phyloP scores from a whole-genome alignment of 2,113 vertebrate species.

The Delphinus delphis region DNA sequence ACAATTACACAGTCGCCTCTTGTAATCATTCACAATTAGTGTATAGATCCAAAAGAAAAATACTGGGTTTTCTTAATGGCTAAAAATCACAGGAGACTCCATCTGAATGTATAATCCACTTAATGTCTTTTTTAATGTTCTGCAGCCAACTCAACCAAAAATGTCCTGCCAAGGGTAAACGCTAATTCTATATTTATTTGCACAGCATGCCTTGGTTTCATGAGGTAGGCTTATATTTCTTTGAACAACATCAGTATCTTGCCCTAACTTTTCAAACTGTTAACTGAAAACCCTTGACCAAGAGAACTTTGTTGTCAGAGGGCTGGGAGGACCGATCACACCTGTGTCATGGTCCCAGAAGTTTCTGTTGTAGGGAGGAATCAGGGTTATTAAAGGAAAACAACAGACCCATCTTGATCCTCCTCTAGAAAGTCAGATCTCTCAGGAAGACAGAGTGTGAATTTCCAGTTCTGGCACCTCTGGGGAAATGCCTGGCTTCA shows the following conservation, averaged over 20 bases:
- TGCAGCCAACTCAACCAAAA: conserved; percentile 38
- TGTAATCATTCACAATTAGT: conserved; percentile 21
- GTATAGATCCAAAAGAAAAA: not conserved
- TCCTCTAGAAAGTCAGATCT: not conserved
- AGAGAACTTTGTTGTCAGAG: not conserved
- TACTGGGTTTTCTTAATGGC: not conserved
- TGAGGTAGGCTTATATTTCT: not conserved
- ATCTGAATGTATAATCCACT: not conserved
- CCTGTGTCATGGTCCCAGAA: not conserved
- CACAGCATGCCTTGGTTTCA: conserved; percentile 36
- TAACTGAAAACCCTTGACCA: not conserved
- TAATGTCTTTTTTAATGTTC: conserved; percentile 37
- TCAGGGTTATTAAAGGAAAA: not conserved
- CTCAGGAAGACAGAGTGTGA: not conserved
- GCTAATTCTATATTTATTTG: conserved; percentile 77
- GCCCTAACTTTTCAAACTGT: not conserved
- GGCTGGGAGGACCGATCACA: not conserved
- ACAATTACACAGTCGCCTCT: not conserved
- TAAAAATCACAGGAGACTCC: conserved; percentile 33
- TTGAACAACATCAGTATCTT: not conserved
- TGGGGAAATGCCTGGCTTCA: conserved; percentile 42
- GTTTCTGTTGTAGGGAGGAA: not conserved
- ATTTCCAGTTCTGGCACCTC: not conserved
- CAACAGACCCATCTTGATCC: not conserved
- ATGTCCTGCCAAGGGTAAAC: conserved; percentile 16